Conservation (phyloP, 2,888 invertebrate species). For the Pristionchus maxplancki region DNA sequence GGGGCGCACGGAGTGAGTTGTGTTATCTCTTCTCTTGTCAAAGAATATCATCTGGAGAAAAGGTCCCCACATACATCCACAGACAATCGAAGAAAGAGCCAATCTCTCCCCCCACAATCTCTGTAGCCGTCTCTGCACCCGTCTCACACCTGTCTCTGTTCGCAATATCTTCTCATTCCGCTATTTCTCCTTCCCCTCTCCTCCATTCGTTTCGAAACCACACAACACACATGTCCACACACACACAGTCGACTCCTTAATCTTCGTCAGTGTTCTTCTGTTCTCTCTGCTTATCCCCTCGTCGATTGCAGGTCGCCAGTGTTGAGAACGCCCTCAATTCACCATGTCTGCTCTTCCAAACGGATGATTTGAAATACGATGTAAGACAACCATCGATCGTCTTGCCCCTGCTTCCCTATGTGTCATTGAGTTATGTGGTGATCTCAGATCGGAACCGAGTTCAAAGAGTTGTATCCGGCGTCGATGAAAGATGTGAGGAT, state of each 20-base stretch:
- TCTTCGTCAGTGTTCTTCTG: background rate
- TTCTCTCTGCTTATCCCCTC: background rate
- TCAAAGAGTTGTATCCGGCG: conserved; percentile 76
- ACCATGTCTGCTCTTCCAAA: conserved; percentile 70
- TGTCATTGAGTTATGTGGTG: background rate
- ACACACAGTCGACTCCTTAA: conserved; percentile 9
- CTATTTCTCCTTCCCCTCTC: background rate
- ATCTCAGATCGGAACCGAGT: conserved; percentile 71
- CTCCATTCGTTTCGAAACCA: background rate
- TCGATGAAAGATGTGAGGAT: conserved; percentile 77
- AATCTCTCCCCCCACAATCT: background rate
- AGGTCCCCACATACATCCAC: conserved; percentile 51
- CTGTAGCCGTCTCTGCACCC: conserved; percentile 7
- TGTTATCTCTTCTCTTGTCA: conserved; percentile 17
- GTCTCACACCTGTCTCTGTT: background rate
- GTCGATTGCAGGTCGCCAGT: conserved; percentile 52
- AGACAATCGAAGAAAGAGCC: conserved; percentile 39
- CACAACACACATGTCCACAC: background rate
- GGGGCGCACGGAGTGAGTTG: conserved; percentile 57
- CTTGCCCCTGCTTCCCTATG: background rate
- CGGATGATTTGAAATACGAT: conserved; percentile 70
- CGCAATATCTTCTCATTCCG: conserved; percentile 54
- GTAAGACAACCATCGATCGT: conserved; percentile 55
- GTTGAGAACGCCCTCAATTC: conserved; percentile 67
- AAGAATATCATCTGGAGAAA: conserved; percentile 26